These are phyloP conservation scores for Crotalus adamanteus DNA, from an alignment of 2,797 vertebrate genomes.

Conservation along the genomic window DNA sequence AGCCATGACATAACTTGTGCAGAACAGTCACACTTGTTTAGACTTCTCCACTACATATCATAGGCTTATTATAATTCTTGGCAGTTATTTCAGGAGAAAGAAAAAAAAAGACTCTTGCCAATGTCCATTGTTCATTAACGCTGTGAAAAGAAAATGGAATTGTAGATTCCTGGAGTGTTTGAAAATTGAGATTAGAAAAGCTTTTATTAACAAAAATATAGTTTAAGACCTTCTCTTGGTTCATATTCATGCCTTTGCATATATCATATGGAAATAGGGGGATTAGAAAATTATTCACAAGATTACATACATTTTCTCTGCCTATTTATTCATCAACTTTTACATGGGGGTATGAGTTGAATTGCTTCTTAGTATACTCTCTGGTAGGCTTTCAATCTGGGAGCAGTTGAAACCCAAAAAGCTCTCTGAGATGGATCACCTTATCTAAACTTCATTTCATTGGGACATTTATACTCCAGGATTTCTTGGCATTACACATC, in stretches of 20 bases:
- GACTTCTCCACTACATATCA: constrained; percentile 63
- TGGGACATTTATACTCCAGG: neutral
- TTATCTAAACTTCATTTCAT: constrained; percentile 1
- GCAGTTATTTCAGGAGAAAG: constrained; percentile 48
- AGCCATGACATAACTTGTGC: constrained; percentile 46
- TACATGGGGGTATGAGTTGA: constrained; percentile 54
- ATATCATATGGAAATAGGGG: constrained; percentile 29
- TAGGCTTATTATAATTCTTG: constrained; percentile 67
- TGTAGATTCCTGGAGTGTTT: constrained; percentile 60
- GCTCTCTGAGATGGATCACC: constrained; percentile 4
- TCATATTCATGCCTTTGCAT: constrained; percentile 60
- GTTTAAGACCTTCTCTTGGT: constrained; percentile 52
- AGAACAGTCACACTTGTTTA: constrained; percentile 59
- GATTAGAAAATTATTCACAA: constrained; percentile 52
- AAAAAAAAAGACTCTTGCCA: constrained; percentile 61
- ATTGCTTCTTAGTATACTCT: constrained; percentile 42
- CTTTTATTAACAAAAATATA: constrained; percentile 47
- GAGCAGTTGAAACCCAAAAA: constrained; percentile 40
- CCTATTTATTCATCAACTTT: constrained; percentile 39
- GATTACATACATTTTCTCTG: constrained; percentile 14
- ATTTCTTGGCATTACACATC: neutral
- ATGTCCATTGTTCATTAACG: constrained; percentile 70
- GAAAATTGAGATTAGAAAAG: constrained; percentile 72
- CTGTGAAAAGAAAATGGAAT: constrained; percentile 75
- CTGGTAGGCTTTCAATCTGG: constrained; percentile 47